A percentile compares a stretch with the other conserved stretches of the same genome.
These are phyloP conservation scores for Cyanocitta stelleri DNA, from an alignment of 2,113 vertebrate species.

Conservation along the genomic window DNA sequence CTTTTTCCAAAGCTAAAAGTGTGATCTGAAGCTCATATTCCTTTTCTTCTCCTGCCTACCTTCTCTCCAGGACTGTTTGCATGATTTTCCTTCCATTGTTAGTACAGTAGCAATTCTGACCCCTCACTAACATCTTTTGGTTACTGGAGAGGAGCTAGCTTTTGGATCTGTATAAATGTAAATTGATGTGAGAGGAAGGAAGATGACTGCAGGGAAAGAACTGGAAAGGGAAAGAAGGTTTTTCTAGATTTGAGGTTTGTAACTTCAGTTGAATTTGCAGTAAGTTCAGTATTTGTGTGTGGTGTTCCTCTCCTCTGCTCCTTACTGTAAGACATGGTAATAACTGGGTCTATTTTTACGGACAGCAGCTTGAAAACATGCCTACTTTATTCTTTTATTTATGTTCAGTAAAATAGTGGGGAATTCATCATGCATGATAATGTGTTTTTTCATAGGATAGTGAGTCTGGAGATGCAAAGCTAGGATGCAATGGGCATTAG, in stretches of 20 bases:
- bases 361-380: neutral
- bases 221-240: neutral
- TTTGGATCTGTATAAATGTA: neutral
- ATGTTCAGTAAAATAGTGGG: neutral
- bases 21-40: neutral
- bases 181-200: neutral
- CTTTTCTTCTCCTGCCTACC: neutral
- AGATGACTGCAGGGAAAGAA: neutral
- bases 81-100: neutral
- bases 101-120: neutral
- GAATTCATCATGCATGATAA: neutral
- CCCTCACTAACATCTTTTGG: neutral
- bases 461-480: neutral
- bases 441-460: neutral
- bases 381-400: neutral
- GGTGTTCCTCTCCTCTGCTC: neutral
- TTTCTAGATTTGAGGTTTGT: neutral
- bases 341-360: neutral
- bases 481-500: neutral
- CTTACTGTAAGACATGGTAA: neutral
- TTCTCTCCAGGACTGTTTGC: neutral
- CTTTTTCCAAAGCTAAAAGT: neutral
- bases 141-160: neutral
- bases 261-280: neutral
- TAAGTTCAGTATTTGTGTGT: neutral